Evolutionary conservation across 2,888 invertebrate genomes (phyloP), one percentile per base, ranked within the genome.

Genomic region (Caenorhabditis panamensis): DNA sequence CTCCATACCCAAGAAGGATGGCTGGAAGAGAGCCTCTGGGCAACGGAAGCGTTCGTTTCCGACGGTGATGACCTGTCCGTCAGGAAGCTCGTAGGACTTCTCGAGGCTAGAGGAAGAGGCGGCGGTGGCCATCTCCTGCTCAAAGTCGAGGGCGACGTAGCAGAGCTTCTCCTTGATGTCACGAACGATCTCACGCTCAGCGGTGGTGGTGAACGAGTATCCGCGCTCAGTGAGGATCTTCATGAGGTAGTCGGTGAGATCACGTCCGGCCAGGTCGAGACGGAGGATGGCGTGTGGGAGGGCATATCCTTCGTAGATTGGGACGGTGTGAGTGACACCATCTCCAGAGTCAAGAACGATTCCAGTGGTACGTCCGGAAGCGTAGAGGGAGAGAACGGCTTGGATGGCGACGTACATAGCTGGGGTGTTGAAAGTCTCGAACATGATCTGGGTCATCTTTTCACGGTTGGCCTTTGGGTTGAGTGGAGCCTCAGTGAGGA

Each of bases 101-200:
- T 95, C 95, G 91, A 95, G 93, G 91, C 95, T 95, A 92, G 95
- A 95, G 92, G 95, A 95, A 91, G 95, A 94, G 91, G 95, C 95
- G 84, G 95, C 95, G 92, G 95, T 95, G 92, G 95, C 80, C 95
- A 95, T 95, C 93, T 95, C 95, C 75, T 97, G 96, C 92, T 98
- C 98, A 83, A 99, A 95, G 92, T 99, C 96, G 91, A 99, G 98
- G 11, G 97, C 98, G 90, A 98, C 96, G 91, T 99, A 99, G 92
- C 98, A 99, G 31, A 99, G 93, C 92, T 97, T 97, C 92, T 99
- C 99, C 92, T 88, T 88, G 83, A 96, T 96, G 92, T 96, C 96
- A 89, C 96, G 94, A 82, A 96, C 96, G 91, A 96, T 96, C 94
- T 96, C 96, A 90, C 93, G 95, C 92, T 92, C 79, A 73, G 83